phyloP scores from a whole-genome alignment of 2,797 vertebrate genomes.

The Sciurus carolinensis region DNA sequence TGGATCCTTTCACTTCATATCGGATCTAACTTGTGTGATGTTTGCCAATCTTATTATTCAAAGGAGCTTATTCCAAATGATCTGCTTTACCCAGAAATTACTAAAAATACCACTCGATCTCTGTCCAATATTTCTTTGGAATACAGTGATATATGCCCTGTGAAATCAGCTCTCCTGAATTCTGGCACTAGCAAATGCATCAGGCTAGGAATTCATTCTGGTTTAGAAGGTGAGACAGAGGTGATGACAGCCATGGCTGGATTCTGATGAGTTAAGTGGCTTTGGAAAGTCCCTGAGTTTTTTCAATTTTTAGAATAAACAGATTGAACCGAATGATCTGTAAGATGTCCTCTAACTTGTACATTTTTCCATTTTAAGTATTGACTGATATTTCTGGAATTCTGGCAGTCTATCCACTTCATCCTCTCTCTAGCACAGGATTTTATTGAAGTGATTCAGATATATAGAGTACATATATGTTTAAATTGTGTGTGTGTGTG shows the following conservation, averaged over 20 bases:
- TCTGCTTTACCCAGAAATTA: slow-evolving; percentile 52
- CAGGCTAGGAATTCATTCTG: not conserved
- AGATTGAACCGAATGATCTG: not conserved
- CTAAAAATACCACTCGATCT: slow-evolving; percentile 45
- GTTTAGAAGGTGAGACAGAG: slow-evolving; percentile 38
- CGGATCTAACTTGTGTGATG: not conserved
- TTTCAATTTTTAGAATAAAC: slow-evolving; percentile 3
- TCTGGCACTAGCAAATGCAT: not conserved
- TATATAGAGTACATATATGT: not conserved
- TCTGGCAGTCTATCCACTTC: not conserved
- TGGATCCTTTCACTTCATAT: slow-evolving; percentile 11
- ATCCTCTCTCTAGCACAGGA: not conserved
- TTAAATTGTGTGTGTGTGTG: no score
- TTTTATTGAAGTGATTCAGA: not conserved
- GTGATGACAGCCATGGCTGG: not conserved
- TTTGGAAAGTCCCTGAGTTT: slow-evolving; percentile 14
- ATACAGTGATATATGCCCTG: not conserved
- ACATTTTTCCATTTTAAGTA: not conserved
- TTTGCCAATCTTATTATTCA: slow-evolving; percentile 58
- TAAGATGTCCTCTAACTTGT: not conserved
- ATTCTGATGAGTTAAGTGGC: not conserved
- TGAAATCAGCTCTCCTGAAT: slow-evolving; percentile 41
- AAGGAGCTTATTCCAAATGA: slow-evolving; percentile 56
- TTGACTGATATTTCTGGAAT: slow-evolving; percentile 41
- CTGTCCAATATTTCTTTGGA: slow-evolving; percentile 53